These are phyloP conservation scores for Mixornis gularis DNA, from an alignment of 2,113 vertebrate species.

Conservation along the genomic window DNA sequence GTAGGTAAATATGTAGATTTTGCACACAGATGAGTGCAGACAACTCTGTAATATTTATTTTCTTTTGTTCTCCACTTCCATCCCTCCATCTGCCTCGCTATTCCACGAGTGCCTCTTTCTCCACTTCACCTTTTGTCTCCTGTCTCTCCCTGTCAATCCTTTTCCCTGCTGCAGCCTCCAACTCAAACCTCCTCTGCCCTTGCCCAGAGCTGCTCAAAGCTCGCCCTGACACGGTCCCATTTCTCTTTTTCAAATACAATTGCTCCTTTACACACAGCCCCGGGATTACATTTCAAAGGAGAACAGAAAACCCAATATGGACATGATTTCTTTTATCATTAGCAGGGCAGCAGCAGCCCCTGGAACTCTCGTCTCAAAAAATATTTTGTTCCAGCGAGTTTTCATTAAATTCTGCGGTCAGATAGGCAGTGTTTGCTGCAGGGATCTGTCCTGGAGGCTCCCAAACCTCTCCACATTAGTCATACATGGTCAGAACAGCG, in stretches of 20 bases:
- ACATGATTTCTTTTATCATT: slow-evolving; percentile 12
- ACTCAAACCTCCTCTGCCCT: neutral
- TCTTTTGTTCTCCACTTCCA: neutral
- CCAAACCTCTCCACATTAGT: neutral
- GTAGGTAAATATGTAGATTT: neutral
- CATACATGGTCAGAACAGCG: neutral
- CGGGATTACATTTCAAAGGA: slow-evolving; percentile 21
- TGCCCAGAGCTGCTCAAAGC: neutral
- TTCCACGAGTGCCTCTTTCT: neutral
- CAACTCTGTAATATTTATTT: neutral
- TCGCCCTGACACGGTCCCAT: neutral
- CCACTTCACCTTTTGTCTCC: neutral
- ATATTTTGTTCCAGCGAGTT: neutral
- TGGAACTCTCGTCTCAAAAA: neutral
- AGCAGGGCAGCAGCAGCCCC: neutral
- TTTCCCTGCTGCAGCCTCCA: neutral
- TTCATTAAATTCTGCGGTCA: neutral
- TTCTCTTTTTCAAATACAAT: slow-evolving; percentile 23
- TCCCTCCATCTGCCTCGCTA: neutral
- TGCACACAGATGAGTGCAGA: neutral
- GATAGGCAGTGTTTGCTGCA: neutral
- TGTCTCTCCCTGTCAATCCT: neutral
- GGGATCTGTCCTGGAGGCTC: neutral
- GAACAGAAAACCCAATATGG: neutral
- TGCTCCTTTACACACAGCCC: slow-evolving; percentile 10